These are phyloP conservation scores for Phyllostomus hastatus DNA, from an alignment of 2,113 vertebrate species.

Conservation along the genomic window DNA sequence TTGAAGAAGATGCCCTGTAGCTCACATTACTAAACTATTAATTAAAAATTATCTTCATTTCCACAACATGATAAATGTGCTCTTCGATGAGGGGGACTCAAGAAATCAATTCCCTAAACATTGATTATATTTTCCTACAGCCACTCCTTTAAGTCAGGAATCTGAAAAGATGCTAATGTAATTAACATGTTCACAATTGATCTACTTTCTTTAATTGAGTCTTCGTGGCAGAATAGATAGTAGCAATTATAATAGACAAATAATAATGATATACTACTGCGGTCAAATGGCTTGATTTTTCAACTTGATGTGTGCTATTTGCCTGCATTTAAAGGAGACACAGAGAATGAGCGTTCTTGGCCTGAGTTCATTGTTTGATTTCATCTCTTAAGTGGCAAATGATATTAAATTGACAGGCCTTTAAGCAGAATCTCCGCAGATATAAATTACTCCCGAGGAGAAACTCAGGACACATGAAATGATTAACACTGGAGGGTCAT, in stretches of 20 bases:
- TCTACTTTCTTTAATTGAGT: constrained; percentile 27
- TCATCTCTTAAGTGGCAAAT: background rate
- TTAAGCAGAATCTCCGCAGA: background rate
- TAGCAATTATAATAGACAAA: constrained; percentile 8
- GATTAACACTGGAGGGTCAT: background rate
- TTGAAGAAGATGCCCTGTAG: background rate
- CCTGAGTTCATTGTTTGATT: background rate
- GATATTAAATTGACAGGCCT: constrained; percentile 6
- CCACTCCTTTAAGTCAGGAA: constrained; percentile 14
- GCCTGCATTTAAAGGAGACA: background rate
- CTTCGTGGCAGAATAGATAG: constrained; percentile 9
- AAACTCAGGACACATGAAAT: background rate
- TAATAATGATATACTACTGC: background rate
- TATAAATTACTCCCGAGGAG: constrained; percentile 15
- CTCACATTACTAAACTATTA: constrained; percentile 24
- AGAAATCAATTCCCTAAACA: constrained; percentile 3
- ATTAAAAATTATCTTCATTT: constrained; percentile 28
- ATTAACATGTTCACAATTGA: constrained; percentile 23
- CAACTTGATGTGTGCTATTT: background rate
- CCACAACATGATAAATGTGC: background rate
- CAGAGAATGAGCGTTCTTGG: background rate
- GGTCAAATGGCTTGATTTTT: background rate
- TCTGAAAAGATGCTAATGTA: constrained; percentile 36
- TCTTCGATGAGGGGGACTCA: constrained; percentile 19
- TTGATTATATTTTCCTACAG: constrained; percentile 27